phyloP scores from a whole-genome alignment of 2,888 invertebrate species.

The Leucoptera coffeella region DNA sequence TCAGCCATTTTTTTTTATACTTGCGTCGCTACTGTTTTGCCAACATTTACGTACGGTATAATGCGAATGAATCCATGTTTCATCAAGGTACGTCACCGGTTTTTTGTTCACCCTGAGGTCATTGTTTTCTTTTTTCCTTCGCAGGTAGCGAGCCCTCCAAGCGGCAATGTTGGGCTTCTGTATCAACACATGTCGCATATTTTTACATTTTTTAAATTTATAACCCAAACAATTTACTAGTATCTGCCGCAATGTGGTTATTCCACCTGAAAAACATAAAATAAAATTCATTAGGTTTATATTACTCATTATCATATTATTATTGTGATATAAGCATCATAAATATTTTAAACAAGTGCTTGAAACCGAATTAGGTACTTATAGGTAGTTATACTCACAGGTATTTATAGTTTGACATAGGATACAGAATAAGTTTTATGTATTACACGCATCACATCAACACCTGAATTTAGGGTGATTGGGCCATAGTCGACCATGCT shows the following conservation, averaged over 20 bases:
- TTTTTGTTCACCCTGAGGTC: constrained; percentile 9
- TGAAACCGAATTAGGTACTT: too few species aligned
- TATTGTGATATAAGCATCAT: too few species aligned
- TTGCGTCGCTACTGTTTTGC: background rate
- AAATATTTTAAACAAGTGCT: too few species aligned
- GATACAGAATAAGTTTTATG: too few species aligned
- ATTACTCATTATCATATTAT: background rate
- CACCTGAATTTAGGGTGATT: too few species aligned
- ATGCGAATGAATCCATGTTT: too few species aligned
- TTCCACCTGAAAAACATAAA: constrained; percentile 8
- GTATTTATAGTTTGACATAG: too few species aligned
- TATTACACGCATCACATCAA: too few species aligned
- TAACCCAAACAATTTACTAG: constrained; percentile 7
- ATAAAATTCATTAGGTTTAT: background rate
- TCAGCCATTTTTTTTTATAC: constrained; percentile 1
- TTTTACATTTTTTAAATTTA: constrained; percentile 9
- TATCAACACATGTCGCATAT: constrained; percentile 5
- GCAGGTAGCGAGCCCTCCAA: constrained; percentile 10
- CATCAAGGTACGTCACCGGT: constrained; percentile 9
- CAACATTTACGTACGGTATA: too few species aligned
- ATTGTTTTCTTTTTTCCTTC: constrained; percentile 9
- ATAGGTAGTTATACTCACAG: too few species aligned
- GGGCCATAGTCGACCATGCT: too few species aligned
- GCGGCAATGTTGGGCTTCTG: constrained; percentile 10
- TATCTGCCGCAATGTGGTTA: constrained; percentile 6